Evolutionary conservation across 2,888 invertebrate genomes (phyloP), one percentile per base, ranked within the genome.

Genomic region (Andricus curvator): DNA sequence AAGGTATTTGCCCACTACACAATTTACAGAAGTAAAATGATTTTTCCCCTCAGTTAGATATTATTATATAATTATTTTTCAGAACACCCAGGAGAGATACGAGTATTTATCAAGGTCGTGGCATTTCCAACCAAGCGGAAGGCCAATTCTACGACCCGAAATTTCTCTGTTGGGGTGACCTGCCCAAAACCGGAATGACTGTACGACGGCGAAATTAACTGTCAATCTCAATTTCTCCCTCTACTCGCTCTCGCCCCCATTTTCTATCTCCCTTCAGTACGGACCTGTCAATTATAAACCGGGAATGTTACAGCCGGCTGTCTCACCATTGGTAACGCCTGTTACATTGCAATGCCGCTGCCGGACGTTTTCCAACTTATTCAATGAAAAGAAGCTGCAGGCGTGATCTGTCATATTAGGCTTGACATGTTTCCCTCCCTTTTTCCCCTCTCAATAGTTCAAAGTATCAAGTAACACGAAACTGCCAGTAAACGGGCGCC

Each of bases 191-290:
- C 86, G 84, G 87, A 85, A 86, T 86, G 83, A 80, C 83, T 83
- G 81, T 76, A 82, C 81, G 83, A 86, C 87, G 87, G 87, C 88
- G 91, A 92, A 92, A 92, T 92, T 92, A 92, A 92, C 92, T 92
- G 92, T 92, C 92, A 92, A 92, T 92, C 92, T 92, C 92, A 92
- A 92, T 91, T 89, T 88, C 90, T 85, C 86, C 82, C 80, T 66
- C 37, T 37, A 37, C 37, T 37, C 68, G 78, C 79, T 66, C 37
- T 70, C 74, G 62, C 33, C 68, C 25, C 80, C 81, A 60, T 65
- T 77, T 78, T 80, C 48, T 78, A 56, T 70, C 77, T 44, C 74
- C 60, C 77, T 74, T 56, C 15, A 74, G 82, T 80, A 29, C 68
- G 66, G 77, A 65, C 74, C 78, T 76, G 82, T 82, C 85, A 84